These are phyloP conservation scores for Pimephales promelas DNA, from an alignment of 2,113 vertebrate genomes.

Conservation along the genomic window DNA sequence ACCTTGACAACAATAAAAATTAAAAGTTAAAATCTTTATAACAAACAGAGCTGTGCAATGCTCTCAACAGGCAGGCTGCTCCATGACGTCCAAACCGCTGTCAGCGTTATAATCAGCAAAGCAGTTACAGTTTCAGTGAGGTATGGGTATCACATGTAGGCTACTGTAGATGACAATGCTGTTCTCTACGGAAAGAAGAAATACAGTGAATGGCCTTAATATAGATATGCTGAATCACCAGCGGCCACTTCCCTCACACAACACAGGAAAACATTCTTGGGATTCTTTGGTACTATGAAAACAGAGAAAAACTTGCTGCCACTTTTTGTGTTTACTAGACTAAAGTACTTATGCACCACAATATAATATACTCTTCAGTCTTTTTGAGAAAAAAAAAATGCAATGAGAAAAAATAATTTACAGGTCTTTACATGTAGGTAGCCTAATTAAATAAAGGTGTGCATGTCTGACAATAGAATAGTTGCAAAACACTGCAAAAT, in stretches of 20 bases:
- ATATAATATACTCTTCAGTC: not conserved
- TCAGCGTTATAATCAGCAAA: not conserved
- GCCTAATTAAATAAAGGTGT: not conserved
- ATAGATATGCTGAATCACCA: not conserved
- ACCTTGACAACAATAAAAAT: not conserved
- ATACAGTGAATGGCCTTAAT: not conserved
- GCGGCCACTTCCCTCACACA: not conserved
- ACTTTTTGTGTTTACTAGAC: conserved; percentile 3
- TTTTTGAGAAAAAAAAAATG: not conserved
- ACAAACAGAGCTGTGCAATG: not conserved
- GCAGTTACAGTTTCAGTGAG: not conserved
- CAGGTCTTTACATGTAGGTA: not conserved
- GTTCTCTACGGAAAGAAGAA: not conserved
- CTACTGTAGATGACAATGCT: not conserved
- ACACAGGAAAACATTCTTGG: not conserved
- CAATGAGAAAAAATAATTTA: not conserved
- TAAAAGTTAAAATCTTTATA: not conserved
- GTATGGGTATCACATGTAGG: not conserved
- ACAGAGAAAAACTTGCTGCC: not conserved
- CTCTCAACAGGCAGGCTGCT: not conserved
- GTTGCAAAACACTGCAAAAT: not conserved
- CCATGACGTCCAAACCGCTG: not conserved
- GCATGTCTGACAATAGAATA: not conserved
- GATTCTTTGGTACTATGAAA: not conserved
- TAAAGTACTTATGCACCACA: not conserved